These are phyloP conservation scores for Hycleus phaleratus DNA, from an alignment of 1,140 invertebrate genomes.

Conservation along the genomic window DNA sequence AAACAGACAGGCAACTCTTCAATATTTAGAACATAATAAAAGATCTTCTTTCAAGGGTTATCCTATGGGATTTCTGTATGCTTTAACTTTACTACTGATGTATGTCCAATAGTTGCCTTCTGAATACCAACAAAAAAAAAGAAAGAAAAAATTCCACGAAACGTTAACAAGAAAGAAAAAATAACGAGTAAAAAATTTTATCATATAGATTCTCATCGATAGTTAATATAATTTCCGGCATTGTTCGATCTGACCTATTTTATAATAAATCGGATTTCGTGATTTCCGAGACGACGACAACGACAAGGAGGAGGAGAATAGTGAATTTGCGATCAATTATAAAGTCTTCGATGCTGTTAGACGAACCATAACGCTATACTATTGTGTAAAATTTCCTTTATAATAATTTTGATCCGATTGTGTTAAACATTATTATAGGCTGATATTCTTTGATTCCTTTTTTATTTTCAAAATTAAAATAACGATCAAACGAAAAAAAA, in stretches of 20 bases:
- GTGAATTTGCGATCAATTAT: too few species aligned
- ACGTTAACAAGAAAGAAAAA: background rate
- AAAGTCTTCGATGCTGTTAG: too few species aligned
- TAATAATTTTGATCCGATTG: too few species aligned
- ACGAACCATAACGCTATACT: too few species aligned
- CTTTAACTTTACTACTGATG: background rate
- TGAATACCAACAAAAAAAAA: conserved; percentile 6
- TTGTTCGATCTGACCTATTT: conserved; percentile 11
- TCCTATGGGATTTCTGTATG: conserved; percentile 12
- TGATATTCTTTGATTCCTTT: too few species aligned
- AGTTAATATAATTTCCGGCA: conserved; percentile 14
- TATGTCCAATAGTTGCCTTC: background rate
- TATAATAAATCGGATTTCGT: conserved; percentile 13
- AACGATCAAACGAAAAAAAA: too few species aligned
- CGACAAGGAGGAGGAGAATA: too few species aligned
- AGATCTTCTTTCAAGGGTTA: background rate
- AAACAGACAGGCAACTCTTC: background rate
- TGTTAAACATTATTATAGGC: too few species aligned
- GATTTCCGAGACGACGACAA: background rate
- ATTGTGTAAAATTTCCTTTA: too few species aligned
- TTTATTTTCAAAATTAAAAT: too few species aligned
- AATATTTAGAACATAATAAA: conserved; percentile 15
- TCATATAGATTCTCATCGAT: conserved; percentile 1
- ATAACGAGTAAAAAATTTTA: background rate
- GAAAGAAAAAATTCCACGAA: background rate